Percentiles rank a stretch among this genome's conserved stretches.
phyloP scores from a whole-genome alignment of 2,113 vertebrate genomes.

The Dendrocopos noguchii region DNA sequence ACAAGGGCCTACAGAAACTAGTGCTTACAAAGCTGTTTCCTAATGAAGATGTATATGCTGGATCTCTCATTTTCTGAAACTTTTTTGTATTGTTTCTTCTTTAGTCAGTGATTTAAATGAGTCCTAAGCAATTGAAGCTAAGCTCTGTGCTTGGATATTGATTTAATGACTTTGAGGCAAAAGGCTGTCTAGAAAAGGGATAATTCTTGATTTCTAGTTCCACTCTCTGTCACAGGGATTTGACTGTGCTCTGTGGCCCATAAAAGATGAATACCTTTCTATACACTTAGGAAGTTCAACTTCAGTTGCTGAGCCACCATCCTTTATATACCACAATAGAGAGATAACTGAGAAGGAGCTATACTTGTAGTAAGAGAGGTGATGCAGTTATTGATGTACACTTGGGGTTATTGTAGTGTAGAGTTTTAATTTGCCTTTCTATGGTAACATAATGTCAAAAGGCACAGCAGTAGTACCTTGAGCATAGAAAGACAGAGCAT shows the following conservation, averaged over 20 bases:
- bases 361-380: background rate
- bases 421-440: background rate
- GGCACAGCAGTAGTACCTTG: background rate
- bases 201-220: background rate
- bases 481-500: background rate
- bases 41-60: background rate
- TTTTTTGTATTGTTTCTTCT: background rate
- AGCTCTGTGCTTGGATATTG: background rate
- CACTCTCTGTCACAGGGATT: background rate
- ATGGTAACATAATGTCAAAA: background rate
- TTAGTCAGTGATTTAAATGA: background rate
- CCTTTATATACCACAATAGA: background rate
- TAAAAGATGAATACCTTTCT: background rate
- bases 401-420: background rate
- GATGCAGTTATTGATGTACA: background rate
- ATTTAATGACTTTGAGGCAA: background rate
- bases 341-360: background rate
- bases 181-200: background rate
- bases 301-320: background rate
- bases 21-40: background rate
- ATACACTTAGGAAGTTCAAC: background rate
- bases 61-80: background rate
- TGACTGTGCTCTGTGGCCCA: background rate
- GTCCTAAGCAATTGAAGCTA: background rate
- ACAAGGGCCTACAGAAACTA: background rate